phyloP scores from a whole-genome alignment of 2,113 vertebrate genomes.

The Fregata magnificens region DNA sequence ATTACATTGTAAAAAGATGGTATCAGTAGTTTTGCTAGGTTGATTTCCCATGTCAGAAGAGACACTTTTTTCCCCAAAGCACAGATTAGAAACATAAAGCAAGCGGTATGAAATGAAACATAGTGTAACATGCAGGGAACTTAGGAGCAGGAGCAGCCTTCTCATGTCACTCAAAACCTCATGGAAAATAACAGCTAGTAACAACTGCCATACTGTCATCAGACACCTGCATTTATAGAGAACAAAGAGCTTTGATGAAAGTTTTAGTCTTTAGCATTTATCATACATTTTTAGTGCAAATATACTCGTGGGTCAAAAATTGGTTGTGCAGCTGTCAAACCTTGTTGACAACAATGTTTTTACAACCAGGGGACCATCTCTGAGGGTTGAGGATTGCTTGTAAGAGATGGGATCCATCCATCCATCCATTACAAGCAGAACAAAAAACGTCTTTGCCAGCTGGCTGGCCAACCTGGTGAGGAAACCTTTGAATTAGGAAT shows the following conservation, averaged over 20 bases:
- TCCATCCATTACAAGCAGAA: background rate
- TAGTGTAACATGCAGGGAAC: background rate
- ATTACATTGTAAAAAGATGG: background rate
- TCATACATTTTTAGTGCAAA: background rate
- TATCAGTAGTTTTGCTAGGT: background rate
- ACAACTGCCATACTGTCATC: background rate
- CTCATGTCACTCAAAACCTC: background rate
- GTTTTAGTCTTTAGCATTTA: background rate
- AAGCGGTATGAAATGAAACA: background rate
- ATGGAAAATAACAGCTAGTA: background rate
- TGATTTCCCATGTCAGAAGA: background rate
- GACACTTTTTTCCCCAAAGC: background rate
- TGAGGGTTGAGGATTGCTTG: background rate
- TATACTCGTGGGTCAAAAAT: background rate
- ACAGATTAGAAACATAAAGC: background rate
- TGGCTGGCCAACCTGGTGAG: background rate
- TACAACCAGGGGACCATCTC: background rate
- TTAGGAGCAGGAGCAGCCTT: background rate
- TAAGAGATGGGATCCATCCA: background rate
- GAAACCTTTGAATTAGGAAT: background rate
- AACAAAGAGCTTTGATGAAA: background rate
- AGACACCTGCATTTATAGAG: background rate
- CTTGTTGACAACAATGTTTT: background rate
- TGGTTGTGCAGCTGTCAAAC: background rate
- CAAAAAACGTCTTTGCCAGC: background rate